Conservation (phyloP, 2,888 invertebrate species). For the Punctoribates punctum region DNA sequence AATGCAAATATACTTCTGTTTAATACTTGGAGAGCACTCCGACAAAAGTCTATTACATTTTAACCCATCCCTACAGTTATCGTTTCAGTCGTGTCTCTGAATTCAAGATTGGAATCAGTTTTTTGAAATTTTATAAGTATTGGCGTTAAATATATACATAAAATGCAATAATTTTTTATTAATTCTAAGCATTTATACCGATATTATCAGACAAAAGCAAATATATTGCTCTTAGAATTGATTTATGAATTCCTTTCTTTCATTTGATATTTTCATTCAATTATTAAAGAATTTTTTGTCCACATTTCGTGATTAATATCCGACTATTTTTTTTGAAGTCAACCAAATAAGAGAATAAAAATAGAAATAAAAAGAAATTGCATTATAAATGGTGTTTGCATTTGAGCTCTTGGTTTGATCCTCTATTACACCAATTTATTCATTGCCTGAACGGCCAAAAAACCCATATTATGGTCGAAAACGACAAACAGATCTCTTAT, state of each 20-base stretch:
- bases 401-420: neutral
- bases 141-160: too few relatives aligned
- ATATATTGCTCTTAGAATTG: neutral
- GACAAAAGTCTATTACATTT: too few relatives aligned
- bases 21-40: too few relatives aligned
- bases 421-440: neutral
- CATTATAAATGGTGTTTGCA: conserved; percentile 11
- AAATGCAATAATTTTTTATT: too few relatives aligned
- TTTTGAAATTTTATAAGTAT: too few relatives aligned
- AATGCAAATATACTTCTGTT: too few relatives aligned
- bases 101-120: too few relatives aligned
- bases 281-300: neutral
- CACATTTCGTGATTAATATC: neutral
- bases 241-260: neutral
- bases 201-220: too few relatives aligned
- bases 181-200: too few relatives aligned
- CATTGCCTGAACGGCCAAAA: neutral
- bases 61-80: too few relatives aligned
- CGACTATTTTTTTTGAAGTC: too few relatives aligned
- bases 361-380: neutral
- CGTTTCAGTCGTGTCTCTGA: too few relatives aligned
- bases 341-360: neutral
- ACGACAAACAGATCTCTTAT: conserved; percentile 15
- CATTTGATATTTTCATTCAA: neutral
- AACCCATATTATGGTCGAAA: neutral